Conservation (phyloP, 2,113 vertebrate species). For the Vanacampus margaritifer region DNA sequence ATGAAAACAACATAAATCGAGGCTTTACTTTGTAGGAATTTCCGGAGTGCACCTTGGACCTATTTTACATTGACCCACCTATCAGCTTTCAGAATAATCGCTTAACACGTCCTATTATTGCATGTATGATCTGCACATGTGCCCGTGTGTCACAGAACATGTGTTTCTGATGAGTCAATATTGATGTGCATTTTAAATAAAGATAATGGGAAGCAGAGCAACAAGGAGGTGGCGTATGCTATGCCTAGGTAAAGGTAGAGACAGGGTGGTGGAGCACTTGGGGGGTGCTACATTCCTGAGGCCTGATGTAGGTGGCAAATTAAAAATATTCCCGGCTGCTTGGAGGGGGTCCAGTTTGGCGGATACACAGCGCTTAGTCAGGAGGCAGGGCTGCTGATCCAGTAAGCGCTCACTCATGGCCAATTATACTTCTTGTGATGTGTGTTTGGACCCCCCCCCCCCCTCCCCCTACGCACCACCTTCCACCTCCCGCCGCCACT, state of each 20-base stretch:
- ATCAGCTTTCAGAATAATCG: slow-evolving; percentile 53
- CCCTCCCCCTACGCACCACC: neutral
- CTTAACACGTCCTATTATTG: slow-evolving; percentile 39
- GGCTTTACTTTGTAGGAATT: slow-evolving; percentile 55
- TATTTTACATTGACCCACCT: slow-evolving; percentile 55
- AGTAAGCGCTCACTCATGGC: slow-evolving; percentile 63
- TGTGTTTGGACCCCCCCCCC: slow-evolving; percentile 33
- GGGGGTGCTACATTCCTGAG: slow-evolving; percentile 51
- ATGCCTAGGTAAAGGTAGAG: slow-evolving; percentile 47
- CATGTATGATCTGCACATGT: slow-evolving; percentile 21
- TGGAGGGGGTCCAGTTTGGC: slow-evolving; percentile 59
- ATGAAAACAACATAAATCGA: slow-evolving; percentile 58
- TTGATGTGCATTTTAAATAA: slow-evolving; percentile 74
- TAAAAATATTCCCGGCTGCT: slow-evolving; percentile 68
- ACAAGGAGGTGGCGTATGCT: slow-evolving; percentile 30
- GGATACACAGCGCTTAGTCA: slow-evolving; percentile 62
- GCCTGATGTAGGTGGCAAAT: slow-evolving; percentile 68
- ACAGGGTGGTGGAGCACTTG: neutral
- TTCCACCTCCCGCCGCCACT: slow-evolving; percentile 21
- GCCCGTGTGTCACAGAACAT: slow-evolving; percentile 48
- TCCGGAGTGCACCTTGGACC: slow-evolving; percentile 65
- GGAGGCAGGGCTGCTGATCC: slow-evolving; percentile 56
- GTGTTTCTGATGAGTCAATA: slow-evolving; percentile 73
- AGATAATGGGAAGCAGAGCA: slow-evolving; percentile 69
- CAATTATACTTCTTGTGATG: slow-evolving; percentile 67